Evolutionary conservation across 2,113 vertebrate species (phyloP).

Genomic region (Panthera uncia): DNA sequence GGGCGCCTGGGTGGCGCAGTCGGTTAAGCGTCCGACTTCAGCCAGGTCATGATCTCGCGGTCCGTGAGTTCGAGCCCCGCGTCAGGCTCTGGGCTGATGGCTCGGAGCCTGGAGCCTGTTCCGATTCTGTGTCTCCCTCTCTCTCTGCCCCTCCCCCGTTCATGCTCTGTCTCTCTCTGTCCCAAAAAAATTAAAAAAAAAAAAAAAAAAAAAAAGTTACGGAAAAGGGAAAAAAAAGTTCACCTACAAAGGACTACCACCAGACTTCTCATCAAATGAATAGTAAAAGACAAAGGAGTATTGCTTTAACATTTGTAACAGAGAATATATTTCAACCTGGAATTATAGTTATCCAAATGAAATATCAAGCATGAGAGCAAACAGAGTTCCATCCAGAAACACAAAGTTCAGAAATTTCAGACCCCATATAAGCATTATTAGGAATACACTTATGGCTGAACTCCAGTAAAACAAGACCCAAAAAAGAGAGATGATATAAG

Average conservation of each 20-base stretch:
- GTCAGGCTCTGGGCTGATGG: no score
- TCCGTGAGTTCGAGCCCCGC: no score
- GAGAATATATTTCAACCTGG: not conserved
- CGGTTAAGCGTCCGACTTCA: no score
- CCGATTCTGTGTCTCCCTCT: no score
- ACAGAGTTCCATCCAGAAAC: not conserved
- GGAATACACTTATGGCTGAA: not conserved
- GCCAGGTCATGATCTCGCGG: no score
- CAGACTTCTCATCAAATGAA: not conserved
- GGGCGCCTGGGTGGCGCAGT: no score
- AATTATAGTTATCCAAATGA: constrained; percentile 24
- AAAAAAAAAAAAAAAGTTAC: not conserved
- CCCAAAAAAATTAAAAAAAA: no score
- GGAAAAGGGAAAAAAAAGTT: not conserved
- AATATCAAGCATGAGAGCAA: not conserved
- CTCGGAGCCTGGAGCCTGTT: no score
- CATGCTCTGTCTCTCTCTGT: no score
- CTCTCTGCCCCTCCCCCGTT: no score
- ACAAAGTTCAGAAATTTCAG: not conserved
- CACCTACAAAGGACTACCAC: not conserved
- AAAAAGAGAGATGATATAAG: not conserved
- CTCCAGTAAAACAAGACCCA: not conserved
- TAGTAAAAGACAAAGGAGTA: not conserved
- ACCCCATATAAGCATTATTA: not conserved
- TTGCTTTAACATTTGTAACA: not conserved